phyloP scores from a whole-genome alignment of 2,888 invertebrate genomes.

The Schizaphis graminum region DNA sequence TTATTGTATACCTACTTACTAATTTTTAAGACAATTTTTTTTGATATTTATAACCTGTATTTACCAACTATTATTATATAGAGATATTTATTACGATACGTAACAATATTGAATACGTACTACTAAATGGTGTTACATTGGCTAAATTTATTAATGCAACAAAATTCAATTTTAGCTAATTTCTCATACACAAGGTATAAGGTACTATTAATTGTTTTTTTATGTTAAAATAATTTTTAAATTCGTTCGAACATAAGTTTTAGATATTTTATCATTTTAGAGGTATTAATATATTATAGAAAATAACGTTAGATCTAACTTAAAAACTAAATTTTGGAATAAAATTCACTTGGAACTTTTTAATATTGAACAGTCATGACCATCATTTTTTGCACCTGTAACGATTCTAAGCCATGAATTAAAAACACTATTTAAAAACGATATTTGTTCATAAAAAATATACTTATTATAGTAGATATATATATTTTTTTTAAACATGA shows the following conservation, averaged over 20 bases:
- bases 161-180: background rate
- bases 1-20: background rate
- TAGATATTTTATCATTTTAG: background rate
- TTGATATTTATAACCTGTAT: background rate
- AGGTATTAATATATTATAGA: background rate
- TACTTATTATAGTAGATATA: background rate
- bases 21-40: background rate
- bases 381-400: too few relatives aligned
- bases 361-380: background rate
- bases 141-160: background rate
- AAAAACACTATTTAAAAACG: too few relatives aligned
- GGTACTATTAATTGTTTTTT: background rate
- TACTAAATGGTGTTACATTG: background rate
- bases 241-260: background rate
- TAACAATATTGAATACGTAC: background rate
- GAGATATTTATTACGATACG: background rate
- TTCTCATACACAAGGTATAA: background rate
- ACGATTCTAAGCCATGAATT: background rate
- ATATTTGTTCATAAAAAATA: background rate
- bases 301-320: background rate
- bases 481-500: background rate
- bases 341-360: background rate
- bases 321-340: background rate
- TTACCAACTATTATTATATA: background rate
- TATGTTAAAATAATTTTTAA: background rate